Percentiles rank a stretch among this genome's conserved stretches.
Conservation (phyloP, 2,888 invertebrate genomes). For the Caenorhabditis wallacei region DNA sequence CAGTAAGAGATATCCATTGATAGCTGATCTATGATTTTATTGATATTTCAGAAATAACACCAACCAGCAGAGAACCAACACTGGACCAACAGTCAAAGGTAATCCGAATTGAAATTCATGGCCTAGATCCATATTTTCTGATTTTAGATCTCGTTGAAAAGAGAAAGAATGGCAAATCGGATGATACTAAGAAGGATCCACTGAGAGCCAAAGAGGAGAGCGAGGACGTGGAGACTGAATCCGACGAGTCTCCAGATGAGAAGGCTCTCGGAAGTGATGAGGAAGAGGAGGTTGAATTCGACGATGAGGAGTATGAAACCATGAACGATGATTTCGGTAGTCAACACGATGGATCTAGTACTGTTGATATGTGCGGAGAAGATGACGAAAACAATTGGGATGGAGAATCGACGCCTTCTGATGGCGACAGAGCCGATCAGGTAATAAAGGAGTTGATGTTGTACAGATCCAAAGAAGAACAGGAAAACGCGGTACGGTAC, state of each 20-base stretch:
- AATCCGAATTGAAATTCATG: background rate
- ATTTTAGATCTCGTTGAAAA: constrained; percentile 46
- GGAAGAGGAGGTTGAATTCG: constrained; percentile 34
- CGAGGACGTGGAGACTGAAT: constrained; percentile 42
- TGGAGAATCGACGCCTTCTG: background rate
- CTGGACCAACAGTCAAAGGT: constrained; percentile 52
- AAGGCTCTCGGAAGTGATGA: constrained; percentile 26
- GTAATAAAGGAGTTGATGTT: constrained; percentile 5
- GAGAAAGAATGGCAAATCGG: constrained; percentile 43
- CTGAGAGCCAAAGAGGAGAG: constrained; percentile 33
- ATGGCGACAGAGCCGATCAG: constrained; percentile 18
- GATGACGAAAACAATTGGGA: background rate
- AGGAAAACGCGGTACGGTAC: background rate
- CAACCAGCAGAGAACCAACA: constrained; percentile 37
- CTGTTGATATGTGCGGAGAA: constrained; percentile 5
- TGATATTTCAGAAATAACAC: constrained; percentile 42
- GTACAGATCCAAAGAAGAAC: constrained; percentile 5
- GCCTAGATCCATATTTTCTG: background rate
- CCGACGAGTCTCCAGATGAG: constrained; percentile 43
- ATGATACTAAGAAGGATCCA: constrained; percentile 30
- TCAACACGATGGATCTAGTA: constrained; percentile 34
- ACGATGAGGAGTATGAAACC: constrained; percentile 38
- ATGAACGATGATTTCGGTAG: constrained; percentile 35
- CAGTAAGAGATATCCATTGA: constrained; percentile 21
- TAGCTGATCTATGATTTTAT: constrained; percentile 6